Base-by-base conservation (phyloP, 2,888 invertebrate species). In the Beris morrisii region DNA sequence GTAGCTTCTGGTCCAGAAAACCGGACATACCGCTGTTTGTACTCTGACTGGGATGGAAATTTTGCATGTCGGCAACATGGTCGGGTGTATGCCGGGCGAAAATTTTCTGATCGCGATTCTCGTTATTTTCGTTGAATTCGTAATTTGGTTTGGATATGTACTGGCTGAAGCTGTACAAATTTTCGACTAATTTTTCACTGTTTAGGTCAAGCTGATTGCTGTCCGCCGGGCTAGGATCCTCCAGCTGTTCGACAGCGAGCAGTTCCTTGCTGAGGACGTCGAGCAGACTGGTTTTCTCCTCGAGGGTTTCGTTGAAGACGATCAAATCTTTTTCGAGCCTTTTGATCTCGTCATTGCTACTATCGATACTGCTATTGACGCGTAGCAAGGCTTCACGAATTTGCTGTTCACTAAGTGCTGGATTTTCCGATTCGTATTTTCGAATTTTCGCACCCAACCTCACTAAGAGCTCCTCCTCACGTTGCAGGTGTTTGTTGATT, bases 381-480 rank as follows among this genome's bases (percentile, higher is more conserved):
- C 82, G 83, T 64, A 83, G 81, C 5, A 84, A 75, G 1, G 84
- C 76, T 76, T 82, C 82, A 4, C 78, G 76, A 0, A 84, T 83
- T 78, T 84, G 83, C 0, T 82, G 75, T 22, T 79, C 83, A 58
- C 67, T 69, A n/a, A 72, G 56, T 52, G 63, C 59, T 7, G 71
- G 67, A 67, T 83, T 82, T 71, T 84, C 84, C 55, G 83, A 83
- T 73, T 82, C 81, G 72, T 87, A 86, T 69, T 86, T 80, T 72
- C 86, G 85, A 5, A 87, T 84, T 78, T 87, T 87, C 4, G 86
- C 84, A 43, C 87, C 85, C 46, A 92, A 76, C 71, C 89, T 83
- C 4, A 89, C 86, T 3, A 92, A 82, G 66, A 86, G 80, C 75
- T 90, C 90, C 75, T 91, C 90, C 76, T 91, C 90, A 66, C 87